Evolutionary conservation across 2,113 vertebrate genomes (phyloP).

Genomic region (Nesoenas mayeri): DNA sequence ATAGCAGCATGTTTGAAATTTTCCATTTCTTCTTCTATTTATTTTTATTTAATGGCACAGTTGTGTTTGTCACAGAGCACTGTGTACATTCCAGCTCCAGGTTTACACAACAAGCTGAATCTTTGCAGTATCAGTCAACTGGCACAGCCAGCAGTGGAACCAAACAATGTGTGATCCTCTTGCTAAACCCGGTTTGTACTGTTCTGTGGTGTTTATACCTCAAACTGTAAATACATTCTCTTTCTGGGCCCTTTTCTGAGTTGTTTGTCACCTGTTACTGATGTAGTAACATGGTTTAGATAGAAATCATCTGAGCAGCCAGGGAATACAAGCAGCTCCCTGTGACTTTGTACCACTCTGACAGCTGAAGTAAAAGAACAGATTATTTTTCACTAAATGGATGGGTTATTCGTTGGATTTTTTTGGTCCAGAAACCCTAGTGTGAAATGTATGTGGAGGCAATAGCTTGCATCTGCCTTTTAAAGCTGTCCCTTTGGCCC

Average conservation of each 20-base stretch:
- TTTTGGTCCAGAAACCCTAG: neutral
- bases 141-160: neutral
- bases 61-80: neutral
- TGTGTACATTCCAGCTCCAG: neutral
- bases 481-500: neutral
- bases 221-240: neutral
- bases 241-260: neutral
- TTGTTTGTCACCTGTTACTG: neutral
- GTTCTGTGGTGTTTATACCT: neutral
- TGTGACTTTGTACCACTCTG: neutral
- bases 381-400: neutral
- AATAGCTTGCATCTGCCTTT: neutral
- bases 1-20: neutral
- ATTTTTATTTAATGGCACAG: neutral
- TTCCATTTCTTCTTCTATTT: neutral
- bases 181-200: neutral
- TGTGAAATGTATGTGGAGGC: neutral
- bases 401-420: neutral
- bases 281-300: neutral
- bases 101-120: slow-evolving; percentile 28
- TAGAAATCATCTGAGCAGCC: neutral
- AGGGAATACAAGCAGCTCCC: neutral
- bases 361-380: neutral
- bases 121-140: neutral
- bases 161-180: neutral